Conservation (phyloP, 23 tunicate genomes). For the Ascidia mentula region DNA sequence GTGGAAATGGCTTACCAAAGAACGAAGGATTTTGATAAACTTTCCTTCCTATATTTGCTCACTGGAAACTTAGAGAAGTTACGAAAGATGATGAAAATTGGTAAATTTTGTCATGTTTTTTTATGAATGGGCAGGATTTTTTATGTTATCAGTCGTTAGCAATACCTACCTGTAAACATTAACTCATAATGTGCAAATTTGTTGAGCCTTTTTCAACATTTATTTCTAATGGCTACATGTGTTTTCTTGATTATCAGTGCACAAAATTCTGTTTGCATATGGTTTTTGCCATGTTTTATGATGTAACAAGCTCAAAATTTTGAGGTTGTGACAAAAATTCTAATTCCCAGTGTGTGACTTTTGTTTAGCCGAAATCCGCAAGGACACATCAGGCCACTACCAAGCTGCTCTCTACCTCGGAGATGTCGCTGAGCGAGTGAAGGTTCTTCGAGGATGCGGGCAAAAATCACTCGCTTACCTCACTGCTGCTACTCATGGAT, state of each 20-base stretch:
- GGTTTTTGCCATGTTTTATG: no score
- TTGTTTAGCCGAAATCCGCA: slow-evolving; percentile 82
- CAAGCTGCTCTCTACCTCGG: slow-evolving; percentile 98
- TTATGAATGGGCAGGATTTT: no score
- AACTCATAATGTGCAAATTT: no score
- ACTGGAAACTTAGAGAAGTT: slow-evolving; percentile 94
- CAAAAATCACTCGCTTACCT: slow-evolving; percentile 94
- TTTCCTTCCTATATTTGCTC: slow-evolving; percentile 86
- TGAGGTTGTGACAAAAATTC: neutral
- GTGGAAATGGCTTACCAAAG: slow-evolving; percentile 95
- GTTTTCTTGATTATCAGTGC: no score
- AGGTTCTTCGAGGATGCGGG: slow-evolving; percentile 74
- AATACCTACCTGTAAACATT: no score
- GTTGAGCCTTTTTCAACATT: no score
- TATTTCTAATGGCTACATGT: no score
- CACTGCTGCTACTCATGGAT: slow-evolving; percentile 95
- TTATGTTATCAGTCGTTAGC: no score
- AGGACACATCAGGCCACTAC: slow-evolving; percentile 92
- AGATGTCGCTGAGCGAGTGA: slow-evolving; percentile 89
- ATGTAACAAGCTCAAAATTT: no score
- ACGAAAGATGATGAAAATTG: slow-evolving; percentile 98
- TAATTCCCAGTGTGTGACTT: neutral
- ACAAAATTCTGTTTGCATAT: no score
- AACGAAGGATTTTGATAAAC: slow-evolving; percentile 96
- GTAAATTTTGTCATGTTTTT: no score